Conservation (phyloP, 64 coral and sea anemone species). For the Pocillopora verrucosa region DNA sequence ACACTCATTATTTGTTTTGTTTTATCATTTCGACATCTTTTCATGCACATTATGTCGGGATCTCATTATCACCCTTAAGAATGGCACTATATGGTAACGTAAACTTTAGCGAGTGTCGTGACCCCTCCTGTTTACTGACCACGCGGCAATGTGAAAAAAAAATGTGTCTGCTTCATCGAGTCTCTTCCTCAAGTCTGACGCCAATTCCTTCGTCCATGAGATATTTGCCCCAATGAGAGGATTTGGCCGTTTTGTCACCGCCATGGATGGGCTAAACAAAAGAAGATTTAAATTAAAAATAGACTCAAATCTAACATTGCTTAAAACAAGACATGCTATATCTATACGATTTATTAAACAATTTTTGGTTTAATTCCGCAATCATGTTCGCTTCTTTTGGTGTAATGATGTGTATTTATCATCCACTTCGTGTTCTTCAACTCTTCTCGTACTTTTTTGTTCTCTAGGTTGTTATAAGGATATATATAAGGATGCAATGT, state of each 20-base stretch:
- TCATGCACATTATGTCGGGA: no score
- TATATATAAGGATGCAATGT: no score
- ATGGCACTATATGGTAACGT: no score
- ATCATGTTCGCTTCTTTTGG: no score
- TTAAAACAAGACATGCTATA: background rate
- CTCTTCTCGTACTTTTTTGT: no score
- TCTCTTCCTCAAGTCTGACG: background rate
- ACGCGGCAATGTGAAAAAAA: background rate
- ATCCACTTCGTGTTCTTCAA: no score
- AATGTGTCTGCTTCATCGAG: background rate
- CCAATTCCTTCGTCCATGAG: slow-evolving; percentile 10
- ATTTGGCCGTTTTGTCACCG: background rate
- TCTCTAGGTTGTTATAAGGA: no score
- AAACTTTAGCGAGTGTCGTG: no score
- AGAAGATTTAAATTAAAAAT: background rate
- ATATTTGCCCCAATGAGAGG: background rate
- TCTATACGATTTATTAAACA: background rate
- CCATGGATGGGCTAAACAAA: background rate
- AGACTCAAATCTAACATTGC: background rate
- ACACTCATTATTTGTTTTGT: no score
- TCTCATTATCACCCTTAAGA: no score
- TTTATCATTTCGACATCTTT: no score
- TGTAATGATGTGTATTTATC: no score
- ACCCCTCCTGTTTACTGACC: background rate
- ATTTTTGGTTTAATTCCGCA: background rate